Percentiles rank a stretch among this genome's conserved stretches.
Evolutionary conservation across 1,140 invertebrate species (phyloP).

Genomic region (Oppia nitens): DNA sequence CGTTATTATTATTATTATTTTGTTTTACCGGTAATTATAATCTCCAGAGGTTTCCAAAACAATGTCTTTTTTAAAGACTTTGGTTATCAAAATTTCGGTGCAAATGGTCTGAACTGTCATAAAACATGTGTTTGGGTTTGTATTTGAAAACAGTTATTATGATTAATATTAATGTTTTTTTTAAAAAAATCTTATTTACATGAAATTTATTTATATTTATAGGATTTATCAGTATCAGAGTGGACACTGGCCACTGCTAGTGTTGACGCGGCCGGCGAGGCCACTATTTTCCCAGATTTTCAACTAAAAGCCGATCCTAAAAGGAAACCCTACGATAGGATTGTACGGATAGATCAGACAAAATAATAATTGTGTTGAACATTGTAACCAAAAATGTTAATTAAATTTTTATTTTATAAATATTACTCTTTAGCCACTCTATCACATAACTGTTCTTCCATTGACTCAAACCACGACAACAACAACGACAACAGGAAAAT

Average conservation of each 20-base stretch:
- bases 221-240: constrained; percentile 11
- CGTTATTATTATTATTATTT: no score
- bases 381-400: neutral
- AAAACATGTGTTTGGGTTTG: constrained; percentile 3
- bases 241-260: constrained; percentile 9
- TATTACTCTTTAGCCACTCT: neutral
- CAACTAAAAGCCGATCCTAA: neutral
- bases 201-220: neutral
- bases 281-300: neutral
- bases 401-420: constrained; percentile 3
- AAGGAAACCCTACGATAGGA: neutral
- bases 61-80: neutral
- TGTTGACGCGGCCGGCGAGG: constrained; percentile 13
- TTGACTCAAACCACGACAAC: neutral
- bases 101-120: neutral
- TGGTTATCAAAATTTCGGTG: neutral
- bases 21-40: neutral
- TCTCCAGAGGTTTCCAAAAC: neutral
- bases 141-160: neutral
- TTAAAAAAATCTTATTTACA: no score
- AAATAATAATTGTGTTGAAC: neutral
- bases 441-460: neutral
- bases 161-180: neutral
- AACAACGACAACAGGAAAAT: neutral
- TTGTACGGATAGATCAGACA: neutral